Percentiles rank a stretch among this genome's conserved stretches.
These are phyloP conservation scores for Astropecten irregularis DNA, from an alignment of 53 echinoderm and acorn worm species.

Conservation along the genomic window DNA sequence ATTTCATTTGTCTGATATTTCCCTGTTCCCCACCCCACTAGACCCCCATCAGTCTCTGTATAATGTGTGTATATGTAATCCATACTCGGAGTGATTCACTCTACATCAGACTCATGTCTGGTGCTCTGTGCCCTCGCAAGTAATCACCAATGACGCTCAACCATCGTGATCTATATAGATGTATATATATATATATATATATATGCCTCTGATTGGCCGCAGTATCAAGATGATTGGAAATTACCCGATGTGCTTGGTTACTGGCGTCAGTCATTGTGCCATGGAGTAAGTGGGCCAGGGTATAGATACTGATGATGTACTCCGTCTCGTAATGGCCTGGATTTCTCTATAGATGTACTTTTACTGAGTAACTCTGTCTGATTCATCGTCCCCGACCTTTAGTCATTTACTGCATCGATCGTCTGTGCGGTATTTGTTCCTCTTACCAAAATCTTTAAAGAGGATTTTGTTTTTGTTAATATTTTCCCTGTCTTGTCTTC, in stretches of 20 bases:
- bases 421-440: not conserved
- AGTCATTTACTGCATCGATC: not conserved
- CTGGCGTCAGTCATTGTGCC: not conserved
- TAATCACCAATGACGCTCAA: not conserved
- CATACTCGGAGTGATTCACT: not conserved
- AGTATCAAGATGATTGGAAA: not conserved
- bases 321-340: too few species aligned
- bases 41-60: too few species aligned
- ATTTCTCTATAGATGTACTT: not conserved
- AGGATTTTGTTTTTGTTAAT: too few species aligned
- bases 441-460: too few species aligned
- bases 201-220: not conserved
- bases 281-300: not conserved
- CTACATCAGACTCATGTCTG: not conserved
- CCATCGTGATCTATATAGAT: too few species aligned
- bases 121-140: not conserved
- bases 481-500: too few species aligned
- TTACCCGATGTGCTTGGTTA: not conserved
- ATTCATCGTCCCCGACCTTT: not conserved
- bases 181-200: too few species aligned
- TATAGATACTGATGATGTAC: not conserved
- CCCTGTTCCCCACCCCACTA: too few species aligned
- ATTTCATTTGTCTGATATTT: too few species aligned
- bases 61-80: not conserved
- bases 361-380: not conserved